phyloP scores from a whole-genome alignment of 2,888 invertebrate species.

The Thymelicus lineola region DNA sequence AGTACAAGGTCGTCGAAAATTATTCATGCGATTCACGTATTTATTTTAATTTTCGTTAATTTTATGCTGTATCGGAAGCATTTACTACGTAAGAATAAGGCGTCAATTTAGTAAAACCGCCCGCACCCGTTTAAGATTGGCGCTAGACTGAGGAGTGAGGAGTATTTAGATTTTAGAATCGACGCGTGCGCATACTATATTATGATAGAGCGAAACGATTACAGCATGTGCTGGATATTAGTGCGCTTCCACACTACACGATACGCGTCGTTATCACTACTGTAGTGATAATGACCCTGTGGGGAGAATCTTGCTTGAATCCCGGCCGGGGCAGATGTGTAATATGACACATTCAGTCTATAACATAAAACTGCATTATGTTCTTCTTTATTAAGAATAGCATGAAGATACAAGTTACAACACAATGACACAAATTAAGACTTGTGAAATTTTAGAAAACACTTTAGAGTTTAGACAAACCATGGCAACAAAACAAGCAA shows the following conservation, averaged over 20 bases:
- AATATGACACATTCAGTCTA: no score
- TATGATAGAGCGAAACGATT: slow-evolving; percentile 18
- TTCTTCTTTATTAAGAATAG: no score
- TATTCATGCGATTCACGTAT: slow-evolving; percentile 17
- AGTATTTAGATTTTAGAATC: slow-evolving; percentile 32
- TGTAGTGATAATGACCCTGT: neutral
- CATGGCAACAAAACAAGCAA: no score
- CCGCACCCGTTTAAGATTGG: slow-evolving; percentile 44
- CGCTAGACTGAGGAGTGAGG: slow-evolving; percentile 46
- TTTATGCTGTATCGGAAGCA: slow-evolving; percentile 25
- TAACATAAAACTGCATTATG: no score
- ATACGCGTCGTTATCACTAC: neutral
- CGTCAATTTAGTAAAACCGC: slow-evolving; percentile 33
- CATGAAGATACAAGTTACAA: no score
- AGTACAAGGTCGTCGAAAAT: slow-evolving; percentile 17
- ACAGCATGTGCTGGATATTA: neutral
- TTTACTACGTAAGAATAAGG: slow-evolving; percentile 27
- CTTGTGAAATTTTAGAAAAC: no score
- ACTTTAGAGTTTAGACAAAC: no score
- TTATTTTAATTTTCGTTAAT: slow-evolving; percentile 21
- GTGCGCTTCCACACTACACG: neutral
- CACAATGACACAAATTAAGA: no score
- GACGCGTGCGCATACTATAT: slow-evolving; percentile 45
- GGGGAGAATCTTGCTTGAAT: neutral
- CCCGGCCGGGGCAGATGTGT: neutral